Conservation (phyloP, 2,888 invertebrate genomes). For the Heterodera filipjevi region DNA sequence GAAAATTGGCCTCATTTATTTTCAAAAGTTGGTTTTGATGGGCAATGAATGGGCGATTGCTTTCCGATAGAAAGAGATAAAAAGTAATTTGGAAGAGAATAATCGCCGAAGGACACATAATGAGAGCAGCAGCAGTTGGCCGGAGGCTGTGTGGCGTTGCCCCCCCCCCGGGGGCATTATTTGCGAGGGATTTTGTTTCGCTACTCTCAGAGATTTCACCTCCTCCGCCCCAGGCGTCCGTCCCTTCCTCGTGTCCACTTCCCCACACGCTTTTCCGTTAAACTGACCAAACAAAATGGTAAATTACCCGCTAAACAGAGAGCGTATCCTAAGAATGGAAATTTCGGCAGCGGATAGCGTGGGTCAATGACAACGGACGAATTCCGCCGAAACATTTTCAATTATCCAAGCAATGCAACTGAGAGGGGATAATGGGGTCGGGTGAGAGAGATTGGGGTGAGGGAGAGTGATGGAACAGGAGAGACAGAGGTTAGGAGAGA, state of each 20-base stretch:
- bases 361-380: background rate
- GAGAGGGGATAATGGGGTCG: background rate
- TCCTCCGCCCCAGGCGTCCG: background rate
- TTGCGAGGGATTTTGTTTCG: background rate
- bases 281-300: conserved; percentile 1
- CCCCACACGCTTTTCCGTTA: background rate
- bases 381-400: background rate
- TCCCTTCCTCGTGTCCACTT: background rate
- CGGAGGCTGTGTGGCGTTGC: too few relatives aligned
- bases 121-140: too few relatives aligned
- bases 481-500: background rate
- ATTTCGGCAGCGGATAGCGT: background rate
- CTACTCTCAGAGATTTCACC: background rate
- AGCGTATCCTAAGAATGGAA: background rate
- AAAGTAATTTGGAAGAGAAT: background rate
- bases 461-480: background rate
- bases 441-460: background rate
- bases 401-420: background rate
- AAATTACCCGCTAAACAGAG: conserved; percentile 1
- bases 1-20: background rate
- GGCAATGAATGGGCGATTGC: background rate
- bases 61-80: background rate
- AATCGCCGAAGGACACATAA: background rate
- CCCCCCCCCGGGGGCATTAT: background rate
- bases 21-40: background rate